Conservation (phyloP, 2,888 invertebrate species). For the Cantharis rustica region DNA sequence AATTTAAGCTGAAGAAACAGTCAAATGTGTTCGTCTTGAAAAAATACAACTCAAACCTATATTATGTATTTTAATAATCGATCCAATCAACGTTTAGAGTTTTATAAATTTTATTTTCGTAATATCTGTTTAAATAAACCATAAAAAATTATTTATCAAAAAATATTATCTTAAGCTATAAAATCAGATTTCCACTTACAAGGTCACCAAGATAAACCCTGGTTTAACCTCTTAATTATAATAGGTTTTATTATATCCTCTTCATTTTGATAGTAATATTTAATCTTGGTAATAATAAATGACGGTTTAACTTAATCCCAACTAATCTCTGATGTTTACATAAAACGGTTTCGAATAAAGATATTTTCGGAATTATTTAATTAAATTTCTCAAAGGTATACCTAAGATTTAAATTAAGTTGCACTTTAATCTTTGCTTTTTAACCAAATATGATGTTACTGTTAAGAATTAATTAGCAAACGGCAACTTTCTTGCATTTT, state of each 20-base stretch:
- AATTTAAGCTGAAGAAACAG: neutral
- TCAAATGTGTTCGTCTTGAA: neutral
- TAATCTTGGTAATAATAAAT: neutral
- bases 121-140: too few relatives aligned
- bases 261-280: neutral
- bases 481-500: neutral
- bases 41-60: too few relatives aligned
- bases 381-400: neutral
- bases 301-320: neutral
- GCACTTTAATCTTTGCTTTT: neutral
- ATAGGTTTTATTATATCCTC: neutral
- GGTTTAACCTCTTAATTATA: neutral
- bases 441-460: neutral
- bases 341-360: neutral
- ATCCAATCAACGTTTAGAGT: neutral
- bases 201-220: neutral
- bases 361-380: neutral
- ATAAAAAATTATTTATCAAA: too few relatives aligned
- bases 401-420: neutral
- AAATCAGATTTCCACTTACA: neutral
- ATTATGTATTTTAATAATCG: neutral
- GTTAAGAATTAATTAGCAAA: neutral
- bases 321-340: neutral
- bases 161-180: neutral
- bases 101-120: too few relatives aligned